Base-by-base conservation (phyloP, 2,113 vertebrate genomes). In the Hippocampus mohnikei region DNA sequence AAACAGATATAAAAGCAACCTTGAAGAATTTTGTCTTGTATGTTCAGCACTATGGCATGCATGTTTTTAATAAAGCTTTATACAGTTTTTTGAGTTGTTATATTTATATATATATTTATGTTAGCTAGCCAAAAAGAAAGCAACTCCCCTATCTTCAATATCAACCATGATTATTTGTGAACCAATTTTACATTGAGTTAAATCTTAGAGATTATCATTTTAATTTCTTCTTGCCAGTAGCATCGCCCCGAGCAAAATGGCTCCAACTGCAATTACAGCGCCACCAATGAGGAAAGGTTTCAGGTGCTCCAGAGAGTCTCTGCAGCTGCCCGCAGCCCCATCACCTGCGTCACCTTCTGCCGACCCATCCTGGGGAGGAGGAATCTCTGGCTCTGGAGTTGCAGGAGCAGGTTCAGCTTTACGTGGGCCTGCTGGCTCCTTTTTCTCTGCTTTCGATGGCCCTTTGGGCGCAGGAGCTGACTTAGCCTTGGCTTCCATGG, bases 211-310 rank as follows among this genome's bases (percentile, higher is more conserved):
- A 78, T 76, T 71, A 1, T 71, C 69, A 37, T 81, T 82, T 90
- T 90, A 93, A 86, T 93, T 92, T 83, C 91, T 93, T 73, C 83
- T 91, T 3, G 90, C 90, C 79, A 93, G 76, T 83, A 93, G 77
- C 72, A 93, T 66, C 63, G 83, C 84, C 74, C 91, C 93, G 72
- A 93, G 76, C 78, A 93, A 81, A 72, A 93, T 85, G 73, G 93
- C 93, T 59, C 91, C 93, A 37, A 85, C 87, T 63, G 91, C 91
- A 58, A 93, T 83, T 41, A 93, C 68, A 0, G 87, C 92, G 59
- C 93, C 91, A 20, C 91, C 91, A 8, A 93, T 91, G 66, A 93
- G 84, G 80, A 93, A 93, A 40, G 93, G 93, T 75, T 93, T 93
- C 81, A 93, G 87, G 80, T 81, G 90, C 73, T 93, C 92, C 78